Evolutionary conservation across 2,113 vertebrate genomes (phyloP).

Genomic region (Hydrolagus affinis): DNA sequence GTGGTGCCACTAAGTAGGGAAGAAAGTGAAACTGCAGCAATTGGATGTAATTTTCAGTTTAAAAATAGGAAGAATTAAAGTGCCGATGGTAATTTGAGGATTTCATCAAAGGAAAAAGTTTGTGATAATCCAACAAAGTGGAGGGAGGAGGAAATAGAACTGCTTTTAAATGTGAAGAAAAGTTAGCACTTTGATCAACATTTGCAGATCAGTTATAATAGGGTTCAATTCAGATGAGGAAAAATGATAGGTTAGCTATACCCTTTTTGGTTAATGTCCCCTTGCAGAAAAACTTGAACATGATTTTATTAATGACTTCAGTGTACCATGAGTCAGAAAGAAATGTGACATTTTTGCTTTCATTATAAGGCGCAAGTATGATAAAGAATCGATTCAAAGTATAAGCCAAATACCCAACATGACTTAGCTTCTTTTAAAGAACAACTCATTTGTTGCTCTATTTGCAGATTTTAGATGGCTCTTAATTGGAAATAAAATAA

Average conservation of each 20-base stretch:
- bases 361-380: neutral
- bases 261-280: neutral
- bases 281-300: neutral
- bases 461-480: neutral
- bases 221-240: neutral
- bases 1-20: neutral
- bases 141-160: neutral
- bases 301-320: neutral
- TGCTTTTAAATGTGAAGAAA: neutral
- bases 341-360: neutral
- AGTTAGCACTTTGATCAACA: neutral
- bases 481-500: neutral
- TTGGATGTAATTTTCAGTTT: neutral
- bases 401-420: neutral
- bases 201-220: neutral
- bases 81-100: neutral
- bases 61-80: neutral
- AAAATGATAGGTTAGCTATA: neutral
- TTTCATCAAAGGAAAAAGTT: neutral
- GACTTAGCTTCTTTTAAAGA: too few relatives aligned
- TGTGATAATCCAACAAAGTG: neutral
- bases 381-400: neutral
- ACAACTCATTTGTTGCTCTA: neutral
- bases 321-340: neutral
- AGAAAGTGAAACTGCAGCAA: neutral